These are phyloP conservation scores for Eurystomus glaucurus DNA, from an alignment of 2,797 vertebrate species.

Conservation along the genomic window DNA sequence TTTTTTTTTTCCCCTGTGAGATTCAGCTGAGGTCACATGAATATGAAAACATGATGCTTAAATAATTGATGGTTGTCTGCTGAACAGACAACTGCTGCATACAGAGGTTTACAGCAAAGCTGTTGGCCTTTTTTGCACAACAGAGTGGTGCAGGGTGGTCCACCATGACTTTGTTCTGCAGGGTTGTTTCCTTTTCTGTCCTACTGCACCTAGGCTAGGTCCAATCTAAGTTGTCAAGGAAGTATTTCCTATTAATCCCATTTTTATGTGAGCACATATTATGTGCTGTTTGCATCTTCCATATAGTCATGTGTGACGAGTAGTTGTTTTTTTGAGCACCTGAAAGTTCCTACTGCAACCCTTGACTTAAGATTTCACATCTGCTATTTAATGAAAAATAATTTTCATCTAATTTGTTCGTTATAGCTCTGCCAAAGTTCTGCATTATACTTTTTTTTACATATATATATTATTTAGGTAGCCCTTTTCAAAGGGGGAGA, in stretches of 20 bases:
- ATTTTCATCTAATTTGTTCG: not conserved
- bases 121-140: not conserved
- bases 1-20: not conserved
- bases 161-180: not conserved
- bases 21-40: not conserved
- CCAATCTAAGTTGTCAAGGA: not conserved
- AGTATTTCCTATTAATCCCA: not conserved
- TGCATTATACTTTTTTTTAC: not conserved
- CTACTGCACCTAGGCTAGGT: not conserved
- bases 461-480: not conserved
- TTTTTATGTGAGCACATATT: not conserved
- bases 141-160: not conserved
- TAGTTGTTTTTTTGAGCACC: not conserved
- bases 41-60: not conserved
- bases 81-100: not conserved
- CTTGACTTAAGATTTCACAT: not conserved
- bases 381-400: not conserved
- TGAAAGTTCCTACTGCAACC: not conserved
- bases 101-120: not conserved
- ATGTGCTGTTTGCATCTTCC: not conserved
- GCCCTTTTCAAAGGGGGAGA: not conserved
- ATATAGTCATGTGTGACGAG: rapidly evolving
- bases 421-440: not conserved
- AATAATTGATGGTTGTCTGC: slow-evolving; percentile 4
- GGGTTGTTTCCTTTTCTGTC: not conserved